Percentiles rank a stretch among this genome's conserved stretches.
These are phyloP conservation scores for Dinomys branickii DNA, from an alignment of 2,113 vertebrate genomes.

Conservation along the genomic window DNA sequence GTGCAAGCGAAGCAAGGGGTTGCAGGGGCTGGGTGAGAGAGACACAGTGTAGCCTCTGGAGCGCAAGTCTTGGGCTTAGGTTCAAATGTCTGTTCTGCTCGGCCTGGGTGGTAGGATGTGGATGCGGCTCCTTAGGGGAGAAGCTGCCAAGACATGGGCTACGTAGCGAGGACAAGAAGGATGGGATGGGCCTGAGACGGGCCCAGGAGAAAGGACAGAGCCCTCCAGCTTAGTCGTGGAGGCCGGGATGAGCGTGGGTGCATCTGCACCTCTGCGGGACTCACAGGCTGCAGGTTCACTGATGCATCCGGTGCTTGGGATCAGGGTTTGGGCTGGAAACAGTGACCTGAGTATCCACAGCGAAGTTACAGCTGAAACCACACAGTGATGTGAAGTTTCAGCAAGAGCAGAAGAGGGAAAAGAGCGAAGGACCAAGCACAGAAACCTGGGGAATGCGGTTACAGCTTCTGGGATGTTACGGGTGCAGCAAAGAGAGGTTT, in stretches of 20 bases:
- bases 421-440: background rate
- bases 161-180: background rate
- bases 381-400: background rate
- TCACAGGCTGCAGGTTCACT: background rate
- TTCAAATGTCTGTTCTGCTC: background rate
- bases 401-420: background rate
- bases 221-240: background rate
- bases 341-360: background rate
- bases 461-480: background rate
- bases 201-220: background rate
- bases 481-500: background rate
- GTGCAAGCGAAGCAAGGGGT: background rate
- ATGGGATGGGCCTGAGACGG: too few species aligned
- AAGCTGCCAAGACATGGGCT: background rate
- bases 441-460: background rate
- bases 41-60: background rate
- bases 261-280: background rate
- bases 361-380: background rate
- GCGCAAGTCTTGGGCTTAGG: background rate
- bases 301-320: background rate
- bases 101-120: rapidly evolving
- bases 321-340: background rate
- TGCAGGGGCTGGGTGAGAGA: background rate
- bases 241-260: background rate
- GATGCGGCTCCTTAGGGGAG: background rate